These are phyloP conservation scores for Sinocyclocheilus maitianheensis DNA, from an alignment of 2,113 vertebrate genomes.

Conservation along the genomic window DNA sequence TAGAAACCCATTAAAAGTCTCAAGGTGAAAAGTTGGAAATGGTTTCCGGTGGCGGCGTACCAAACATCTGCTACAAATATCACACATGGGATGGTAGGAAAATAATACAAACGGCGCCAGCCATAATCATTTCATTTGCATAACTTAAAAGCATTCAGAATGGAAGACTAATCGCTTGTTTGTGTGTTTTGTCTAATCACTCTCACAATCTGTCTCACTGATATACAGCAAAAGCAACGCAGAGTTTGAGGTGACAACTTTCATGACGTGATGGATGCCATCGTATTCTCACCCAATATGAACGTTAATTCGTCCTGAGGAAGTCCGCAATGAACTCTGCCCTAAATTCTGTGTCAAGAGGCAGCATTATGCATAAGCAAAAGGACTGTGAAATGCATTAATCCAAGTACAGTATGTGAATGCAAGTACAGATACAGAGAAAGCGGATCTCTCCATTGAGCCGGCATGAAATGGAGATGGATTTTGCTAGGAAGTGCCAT, in stretches of 20 bases:
- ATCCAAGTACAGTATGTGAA: not conserved
- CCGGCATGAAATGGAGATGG: constrained; percentile 15
- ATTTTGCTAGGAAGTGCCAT: constrained; percentile 29
- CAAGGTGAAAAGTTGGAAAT: constrained; percentile 35
- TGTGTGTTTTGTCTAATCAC: constrained; percentile 39
- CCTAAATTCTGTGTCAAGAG: not conserved
- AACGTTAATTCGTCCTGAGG: not conserved
- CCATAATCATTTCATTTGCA: constrained; percentile 42
- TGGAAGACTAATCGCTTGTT: constrained; percentile 36
- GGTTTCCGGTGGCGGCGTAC: not conserved
- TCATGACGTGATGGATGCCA: not conserved
- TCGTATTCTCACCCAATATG: not conserved
- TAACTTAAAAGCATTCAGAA: constrained; percentile 43
- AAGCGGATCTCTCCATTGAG: not conserved
- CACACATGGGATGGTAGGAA: constrained; percentile 31
- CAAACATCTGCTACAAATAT: constrained; percentile 45
- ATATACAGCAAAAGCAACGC: not conserved
- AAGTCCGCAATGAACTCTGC: not conserved
- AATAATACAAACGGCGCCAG: constrained; percentile 11
- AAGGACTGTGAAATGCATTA: constrained; percentile 1
- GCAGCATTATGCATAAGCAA: not conserved
- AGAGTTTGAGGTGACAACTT: constrained; percentile 9
- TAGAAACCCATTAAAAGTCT: constrained; percentile 32
- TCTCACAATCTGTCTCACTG: constrained; percentile 29
- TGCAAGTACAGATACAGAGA: not conserved